These are phyloP conservation scores for Melospiza georgiana DNA, from an alignment of 2,113 vertebrate genomes.

Conservation along the genomic window DNA sequence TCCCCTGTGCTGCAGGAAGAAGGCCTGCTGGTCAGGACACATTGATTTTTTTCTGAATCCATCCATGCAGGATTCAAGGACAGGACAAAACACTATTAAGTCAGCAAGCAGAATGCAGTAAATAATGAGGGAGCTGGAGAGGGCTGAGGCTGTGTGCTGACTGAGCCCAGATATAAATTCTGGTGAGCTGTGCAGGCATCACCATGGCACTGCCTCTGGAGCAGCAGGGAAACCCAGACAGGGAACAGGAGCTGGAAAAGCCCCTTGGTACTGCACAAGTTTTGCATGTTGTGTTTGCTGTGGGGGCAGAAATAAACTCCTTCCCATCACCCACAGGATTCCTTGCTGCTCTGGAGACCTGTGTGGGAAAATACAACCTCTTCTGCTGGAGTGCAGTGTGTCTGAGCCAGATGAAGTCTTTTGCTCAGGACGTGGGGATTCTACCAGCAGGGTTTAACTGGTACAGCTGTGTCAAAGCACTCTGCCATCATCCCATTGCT, in stretches of 20 bases:
- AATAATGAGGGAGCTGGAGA: constrained; percentile 49
- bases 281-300: not conserved
- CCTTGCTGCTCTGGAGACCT: not conserved
- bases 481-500: not conserved
- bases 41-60: constrained; percentile 60
- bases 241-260: not conserved
- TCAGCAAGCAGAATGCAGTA: constrained; percentile 66
- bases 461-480: not conserved
- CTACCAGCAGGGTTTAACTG: not conserved
- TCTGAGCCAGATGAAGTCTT: not conserved
- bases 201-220: not conserved
- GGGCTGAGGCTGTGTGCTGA: not conserved
- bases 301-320: not conserved
- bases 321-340: not conserved
- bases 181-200: not conserved
- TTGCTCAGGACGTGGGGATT: not conserved
- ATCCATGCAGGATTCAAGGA: constrained; percentile 61
- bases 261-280: not conserved
- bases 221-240: not conserved
- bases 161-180: constrained; percentile 45
- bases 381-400: accelerated
- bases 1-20: not conserved
- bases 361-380: not conserved
- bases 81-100: constrained; percentile 67
- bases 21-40: not conserved